Percentiles rank a stretch among this genome's conserved stretches.
Evolutionary conservation across 2,797 vertebrate species (phyloP).

Genomic region (Melanotaenia boesemani): DNA sequence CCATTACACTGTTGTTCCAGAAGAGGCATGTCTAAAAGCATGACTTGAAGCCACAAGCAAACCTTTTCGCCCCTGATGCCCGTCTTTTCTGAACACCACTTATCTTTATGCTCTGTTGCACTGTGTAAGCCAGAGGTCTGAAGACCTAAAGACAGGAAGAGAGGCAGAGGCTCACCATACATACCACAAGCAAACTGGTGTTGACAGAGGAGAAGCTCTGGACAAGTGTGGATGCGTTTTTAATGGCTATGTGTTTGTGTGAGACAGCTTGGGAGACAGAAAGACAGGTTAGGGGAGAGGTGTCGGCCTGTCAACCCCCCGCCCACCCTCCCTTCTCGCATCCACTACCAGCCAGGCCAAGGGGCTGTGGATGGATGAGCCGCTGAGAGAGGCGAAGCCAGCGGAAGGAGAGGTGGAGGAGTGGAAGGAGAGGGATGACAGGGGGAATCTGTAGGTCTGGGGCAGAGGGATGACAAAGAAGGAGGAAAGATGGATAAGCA

Average conservation of each 20-base stretch:
- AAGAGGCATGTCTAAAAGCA: slow-evolving; percentile 39
- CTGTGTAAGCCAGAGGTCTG: slow-evolving; percentile 40
- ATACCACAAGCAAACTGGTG: slow-evolving; percentile 71
- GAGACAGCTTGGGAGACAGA: slow-evolving; percentile 48
- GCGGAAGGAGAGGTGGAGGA: slow-evolving; percentile 50
- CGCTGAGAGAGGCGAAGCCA: slow-evolving; percentile 73
- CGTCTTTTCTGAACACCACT: slow-evolving; percentile 45
- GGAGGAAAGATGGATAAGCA: slow-evolving; percentile 13
- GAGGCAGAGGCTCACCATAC: slow-evolving; percentile 41
- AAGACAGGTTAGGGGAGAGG: slow-evolving; percentile 39
- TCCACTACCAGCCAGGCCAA: slow-evolving; percentile 42
- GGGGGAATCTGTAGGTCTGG: slow-evolving; percentile 70
- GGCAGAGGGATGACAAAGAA: slow-evolving; percentile 65
- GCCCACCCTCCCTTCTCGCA: slow-evolving; percentile 22
- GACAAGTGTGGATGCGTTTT: slow-evolving; percentile 77
- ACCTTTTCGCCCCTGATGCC: slow-evolving; percentile 19
- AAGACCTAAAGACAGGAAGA: slow-evolving; percentile 35
- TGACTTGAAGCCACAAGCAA: slow-evolving; percentile 37
- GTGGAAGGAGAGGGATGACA: slow-evolving; percentile 72
- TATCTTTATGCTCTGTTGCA: slow-evolving; percentile 67
- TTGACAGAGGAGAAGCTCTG: slow-evolving; percentile 71
- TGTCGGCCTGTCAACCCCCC: slow-evolving; percentile 55
- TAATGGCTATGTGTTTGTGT: slow-evolving; percentile 70
- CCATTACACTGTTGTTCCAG: slow-evolving; percentile 53
- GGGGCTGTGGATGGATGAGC: slow-evolving; percentile 71